Conservation (phyloP, 2,797 vertebrate species). For the Phataginus tricuspis region DNA sequence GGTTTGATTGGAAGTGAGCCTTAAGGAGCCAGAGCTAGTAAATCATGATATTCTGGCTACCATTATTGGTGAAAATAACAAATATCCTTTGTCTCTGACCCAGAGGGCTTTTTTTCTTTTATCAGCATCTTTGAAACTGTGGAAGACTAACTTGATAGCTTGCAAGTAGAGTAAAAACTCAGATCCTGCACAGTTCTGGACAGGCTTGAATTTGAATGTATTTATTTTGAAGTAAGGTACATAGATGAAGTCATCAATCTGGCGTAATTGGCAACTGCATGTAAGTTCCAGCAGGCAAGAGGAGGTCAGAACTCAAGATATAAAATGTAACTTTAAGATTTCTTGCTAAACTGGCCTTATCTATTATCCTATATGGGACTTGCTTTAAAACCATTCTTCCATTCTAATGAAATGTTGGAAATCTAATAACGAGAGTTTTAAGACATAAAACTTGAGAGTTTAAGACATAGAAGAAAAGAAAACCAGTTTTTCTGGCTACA, state of each 20-base stretch:
- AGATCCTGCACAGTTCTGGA: background rate
- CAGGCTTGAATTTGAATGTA: background rate
- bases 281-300: background rate
- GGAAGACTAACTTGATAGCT: background rate
- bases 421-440: constrained; percentile 2
- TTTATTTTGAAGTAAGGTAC: background rate
- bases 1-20: background rate
- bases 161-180: background rate
- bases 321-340: constrained; percentile 5
- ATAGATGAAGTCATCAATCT: background rate
- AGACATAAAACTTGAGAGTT: background rate
- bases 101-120: background rate
- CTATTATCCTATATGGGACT: background rate
- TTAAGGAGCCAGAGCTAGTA: background rate
- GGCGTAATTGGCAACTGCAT: background rate
- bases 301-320: background rate
- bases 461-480: background rate
- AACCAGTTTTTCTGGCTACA: background rate
- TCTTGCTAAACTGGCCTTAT: background rate
- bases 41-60: background rate
- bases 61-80: background rate
- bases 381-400: constrained; percentile 31
- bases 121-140: background rate
- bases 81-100: background rate
- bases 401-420: constrained; percentile 12